Percentiles rank a stretch among this genome's conserved stretches.
phyloP scores from a whole-genome alignment of 2,113 vertebrate species.

The Collichthys lucidus region DNA sequence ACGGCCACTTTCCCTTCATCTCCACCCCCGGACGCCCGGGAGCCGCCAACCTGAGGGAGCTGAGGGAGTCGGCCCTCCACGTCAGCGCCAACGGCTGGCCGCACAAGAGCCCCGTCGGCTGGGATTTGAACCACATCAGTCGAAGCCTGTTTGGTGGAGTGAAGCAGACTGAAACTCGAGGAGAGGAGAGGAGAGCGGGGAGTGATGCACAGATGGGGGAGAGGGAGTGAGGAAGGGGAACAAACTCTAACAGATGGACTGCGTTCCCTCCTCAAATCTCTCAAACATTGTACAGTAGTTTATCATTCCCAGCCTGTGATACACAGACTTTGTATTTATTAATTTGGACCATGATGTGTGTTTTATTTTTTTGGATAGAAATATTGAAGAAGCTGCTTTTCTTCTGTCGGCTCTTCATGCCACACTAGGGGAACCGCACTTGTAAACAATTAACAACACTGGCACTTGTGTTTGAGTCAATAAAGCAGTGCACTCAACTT shows the following conservation, averaged over 20 bases:
- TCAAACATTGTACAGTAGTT: slow-evolving; percentile 34
- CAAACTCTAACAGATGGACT: slow-evolving; percentile 49
- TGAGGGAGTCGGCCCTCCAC: slow-evolving; percentile 50
- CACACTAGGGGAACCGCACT: slow-evolving; percentile 34
- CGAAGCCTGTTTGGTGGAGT: slow-evolving; percentile 32
- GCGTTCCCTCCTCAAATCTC: slow-evolving; percentile 18
- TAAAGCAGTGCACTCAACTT: slow-evolving; percentile 60
- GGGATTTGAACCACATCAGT: slow-evolving; percentile 56
- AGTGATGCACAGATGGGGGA: slow-evolving; percentile 15
- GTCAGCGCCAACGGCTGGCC: slow-evolving; percentile 39
- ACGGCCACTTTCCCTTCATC: slow-evolving; percentile 61
- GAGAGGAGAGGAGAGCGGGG: slow-evolving; percentile 28
- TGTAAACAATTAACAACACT: slow-evolving; percentile 62
- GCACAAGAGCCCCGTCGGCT: slow-evolving; percentile 53
- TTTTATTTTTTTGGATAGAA: slow-evolving; percentile 22
- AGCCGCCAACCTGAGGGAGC: slow-evolving; percentile 52
- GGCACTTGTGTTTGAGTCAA: slow-evolving; percentile 61
- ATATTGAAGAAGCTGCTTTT: slow-evolving; percentile 22
- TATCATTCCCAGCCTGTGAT: slow-evolving; percentile 29
- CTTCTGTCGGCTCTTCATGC: slow-evolving; percentile 13
- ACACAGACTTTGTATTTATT: slow-evolving; percentile 63
- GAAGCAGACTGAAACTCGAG: slow-evolving; percentile 30
- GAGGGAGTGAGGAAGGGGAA: slow-evolving; percentile 27
- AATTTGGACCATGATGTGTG: slow-evolving; percentile 8
- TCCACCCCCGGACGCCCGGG: slow-evolving; percentile 50